Conservation (phyloP, 2,113 vertebrate genomes). For the Calidris pugnax region DNA sequence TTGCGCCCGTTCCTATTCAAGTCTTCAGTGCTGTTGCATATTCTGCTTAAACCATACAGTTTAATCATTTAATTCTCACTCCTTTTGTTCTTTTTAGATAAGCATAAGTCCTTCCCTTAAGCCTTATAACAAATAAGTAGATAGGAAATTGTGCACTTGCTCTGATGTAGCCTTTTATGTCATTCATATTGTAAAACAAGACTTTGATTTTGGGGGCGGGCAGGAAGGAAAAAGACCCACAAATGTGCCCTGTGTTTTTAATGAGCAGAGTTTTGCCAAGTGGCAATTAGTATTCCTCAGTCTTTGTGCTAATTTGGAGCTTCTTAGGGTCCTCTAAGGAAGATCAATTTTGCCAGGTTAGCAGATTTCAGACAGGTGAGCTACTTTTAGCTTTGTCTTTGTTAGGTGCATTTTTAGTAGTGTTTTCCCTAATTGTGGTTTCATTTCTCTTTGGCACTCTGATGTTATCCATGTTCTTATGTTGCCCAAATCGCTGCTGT, state of each 20-base stretch:
- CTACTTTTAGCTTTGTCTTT: neutral
- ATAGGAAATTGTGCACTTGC: neutral
- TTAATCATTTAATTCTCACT: neutral
- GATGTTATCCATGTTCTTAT: neutral
- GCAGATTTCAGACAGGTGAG: neutral
- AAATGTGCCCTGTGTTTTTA: neutral
- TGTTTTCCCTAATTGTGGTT: neutral
- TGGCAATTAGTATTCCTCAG: neutral
- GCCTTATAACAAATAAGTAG: neutral
- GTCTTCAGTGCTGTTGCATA: neutral
- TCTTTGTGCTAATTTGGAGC: neutral
- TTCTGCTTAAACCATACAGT: neutral
- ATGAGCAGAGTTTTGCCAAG: conserved; percentile 14
- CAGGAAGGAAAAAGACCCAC: neutral
- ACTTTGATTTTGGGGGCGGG: neutral
- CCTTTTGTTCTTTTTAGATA: neutral
- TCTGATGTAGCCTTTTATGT: neutral
- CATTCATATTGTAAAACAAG: neutral
- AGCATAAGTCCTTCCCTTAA: neutral
- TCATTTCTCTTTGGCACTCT: neutral
- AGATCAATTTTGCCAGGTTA: neutral
- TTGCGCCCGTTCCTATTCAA: neutral
- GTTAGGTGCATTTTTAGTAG: neutral
- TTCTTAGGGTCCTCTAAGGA: neutral
- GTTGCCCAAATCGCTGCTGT: neutral